A percentile compares a stretch with the other conserved stretches of the same genome.
phyloP scores from a whole-genome alignment of 2,888 invertebrate genomes.

The Poecilus cupreus region DNA sequence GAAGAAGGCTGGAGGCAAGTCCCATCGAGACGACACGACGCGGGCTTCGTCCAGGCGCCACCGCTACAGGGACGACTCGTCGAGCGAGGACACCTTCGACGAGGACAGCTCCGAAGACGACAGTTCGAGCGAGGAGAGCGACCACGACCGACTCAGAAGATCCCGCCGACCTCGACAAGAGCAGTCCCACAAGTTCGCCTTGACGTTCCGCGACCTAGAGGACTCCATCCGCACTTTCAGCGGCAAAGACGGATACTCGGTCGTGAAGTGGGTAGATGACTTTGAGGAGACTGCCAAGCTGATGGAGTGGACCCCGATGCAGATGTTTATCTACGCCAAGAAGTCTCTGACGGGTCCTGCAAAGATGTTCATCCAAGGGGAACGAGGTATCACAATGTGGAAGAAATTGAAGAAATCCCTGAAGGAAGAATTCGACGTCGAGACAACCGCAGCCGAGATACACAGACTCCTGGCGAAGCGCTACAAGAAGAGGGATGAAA shows the following conservation, averaged over 20 bases:
- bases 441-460: background rate
- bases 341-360: constrained; percentile 57
- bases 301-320: constrained; percentile 54
- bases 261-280: constrained; percentile 57
- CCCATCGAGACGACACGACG: background rate
- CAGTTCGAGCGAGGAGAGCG: background rate
- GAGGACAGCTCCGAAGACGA: background rate
- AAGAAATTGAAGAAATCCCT: constrained; percentile 36
- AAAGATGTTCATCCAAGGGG: constrained; percentile 48
- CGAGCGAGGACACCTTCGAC: background rate
- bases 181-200: constrained; percentile 33
- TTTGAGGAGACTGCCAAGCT: constrained; percentile 57
- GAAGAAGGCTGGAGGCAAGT: background rate
- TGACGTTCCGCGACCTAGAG: constrained; percentile 59
- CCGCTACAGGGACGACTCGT: background rate
- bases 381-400: constrained; percentile 53
- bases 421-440: constrained; percentile 33
- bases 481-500: constrained; percentile 65
- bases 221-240: constrained; percentile 51
- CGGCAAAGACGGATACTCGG: constrained; percentile 49
- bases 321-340: constrained; percentile 59
- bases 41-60: background rate
- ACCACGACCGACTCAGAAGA: background rate
- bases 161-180: background rate
- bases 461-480: constrained; percentile 43